Conservation (phyloP, 1,140 invertebrate genomes). For the Triops longicaudatus region DNA sequence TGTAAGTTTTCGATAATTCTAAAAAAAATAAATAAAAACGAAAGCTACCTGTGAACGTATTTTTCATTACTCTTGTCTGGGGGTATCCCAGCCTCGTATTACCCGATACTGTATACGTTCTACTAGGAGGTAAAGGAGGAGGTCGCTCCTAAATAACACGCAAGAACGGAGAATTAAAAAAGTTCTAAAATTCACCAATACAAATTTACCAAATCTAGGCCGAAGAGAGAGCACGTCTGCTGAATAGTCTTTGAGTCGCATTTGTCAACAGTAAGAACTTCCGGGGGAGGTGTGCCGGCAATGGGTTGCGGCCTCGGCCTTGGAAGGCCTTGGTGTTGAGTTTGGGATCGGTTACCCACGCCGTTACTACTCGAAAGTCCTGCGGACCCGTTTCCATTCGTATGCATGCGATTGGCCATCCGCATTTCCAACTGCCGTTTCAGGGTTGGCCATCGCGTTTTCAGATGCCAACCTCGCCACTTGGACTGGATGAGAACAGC, state of each 20-base stretch:
- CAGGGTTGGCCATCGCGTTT: constrained; percentile 57
- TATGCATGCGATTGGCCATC: background rate
- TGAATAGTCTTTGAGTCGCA: constrained; percentile 78
- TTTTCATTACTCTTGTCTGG: constrained; percentile 81
- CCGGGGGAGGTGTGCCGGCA: constrained; percentile 63
- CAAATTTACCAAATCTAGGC: constrained; percentile 66
- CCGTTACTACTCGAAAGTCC: background rate
- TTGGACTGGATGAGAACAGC: constrained; percentile 65
- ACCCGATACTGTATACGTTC: constrained; percentile 79
- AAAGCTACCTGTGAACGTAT: constrained; percentile 64
- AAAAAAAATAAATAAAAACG: background rate
- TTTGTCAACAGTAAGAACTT: constrained; percentile 55
- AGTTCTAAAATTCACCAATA: background rate
- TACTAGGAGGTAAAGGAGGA: constrained; percentile 77
- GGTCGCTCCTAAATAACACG: constrained; percentile 64
- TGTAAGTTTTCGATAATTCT: background rate
- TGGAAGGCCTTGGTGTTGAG: constrained; percentile 20
- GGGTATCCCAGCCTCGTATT: constrained; percentile 90
- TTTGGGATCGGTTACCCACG: background rate
- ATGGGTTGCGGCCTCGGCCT: constrained; percentile 64
- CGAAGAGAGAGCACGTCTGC: constrained; percentile 80
- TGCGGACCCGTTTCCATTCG: background rate
- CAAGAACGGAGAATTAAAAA: background rate
- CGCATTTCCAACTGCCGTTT: constrained; percentile 40
- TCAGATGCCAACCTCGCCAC: constrained; percentile 68